Evolutionary conservation across 1,140 invertebrate species (phyloP), one percentile per base, ranked within the genome.

Genomic region (Zaprionus davidi): DNA sequence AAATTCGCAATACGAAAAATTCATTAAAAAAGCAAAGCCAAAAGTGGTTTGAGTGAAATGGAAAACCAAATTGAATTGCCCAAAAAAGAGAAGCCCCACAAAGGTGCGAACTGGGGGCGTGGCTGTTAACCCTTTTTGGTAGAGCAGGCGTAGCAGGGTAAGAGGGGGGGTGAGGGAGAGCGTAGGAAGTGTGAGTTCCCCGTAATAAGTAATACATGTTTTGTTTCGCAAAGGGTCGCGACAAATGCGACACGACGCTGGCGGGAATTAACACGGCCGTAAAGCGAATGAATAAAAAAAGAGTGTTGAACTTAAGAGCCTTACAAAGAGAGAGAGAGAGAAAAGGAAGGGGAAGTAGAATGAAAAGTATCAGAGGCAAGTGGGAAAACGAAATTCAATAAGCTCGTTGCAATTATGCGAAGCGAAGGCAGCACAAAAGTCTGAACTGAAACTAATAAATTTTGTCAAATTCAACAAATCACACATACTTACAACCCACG

Each of bases 381-480:
- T 34, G 41, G n/a, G 15, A 55, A 59, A 71, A 65, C 41, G 56
- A 46, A 46, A 46, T 46, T 46, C n/a, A 46, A 46, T 46, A 46
- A 46, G 41, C 41, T 17, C 41, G n/a, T 6, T 7, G 41, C 41
- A 46, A 46, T 46, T 46, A 46, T 46, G n/a, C 6, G 41, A 46
- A 9, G 7, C 41, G 28, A 26, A 13, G 11, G 12, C 28, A 31
- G 20, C 12, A 85, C 82, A 85, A 85, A 80, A 66, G 75, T 66
- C 76, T 34, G 36, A 67, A 64, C 74, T 90, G 76, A 82, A 81
- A 90, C 83, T 90, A 90, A 91, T 91, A 91, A 91, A 91, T 91
- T 84, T 84, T 76, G 71, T 73, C 63, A 78, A 83, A 91, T 88
- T 91, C 88, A 79, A 76, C 75, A 91, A 80, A 80, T 82, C 73